A percentile compares a stretch with the other conserved stretches of the same genome.
Evolutionary conservation across 2,797 vertebrate genomes (phyloP).

Genomic region (Decapterus maruadsi): DNA sequence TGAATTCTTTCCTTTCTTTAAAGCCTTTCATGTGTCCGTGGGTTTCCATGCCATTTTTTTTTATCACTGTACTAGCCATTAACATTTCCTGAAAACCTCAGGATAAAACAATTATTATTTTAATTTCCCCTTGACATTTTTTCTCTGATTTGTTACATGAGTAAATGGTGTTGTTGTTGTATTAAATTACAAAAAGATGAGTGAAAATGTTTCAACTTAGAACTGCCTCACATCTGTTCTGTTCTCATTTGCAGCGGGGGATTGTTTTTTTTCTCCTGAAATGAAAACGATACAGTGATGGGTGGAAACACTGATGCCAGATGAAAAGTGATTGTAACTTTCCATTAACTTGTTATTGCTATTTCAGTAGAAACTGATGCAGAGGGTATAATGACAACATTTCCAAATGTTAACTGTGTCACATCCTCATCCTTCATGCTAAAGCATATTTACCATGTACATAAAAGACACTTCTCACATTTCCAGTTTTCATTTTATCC

Average conservation of each 20-base stretch:
- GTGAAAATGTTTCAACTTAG: slow-evolving; percentile 12
- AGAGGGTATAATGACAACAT: background rate
- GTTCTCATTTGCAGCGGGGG: background rate
- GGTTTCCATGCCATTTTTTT: background rate
- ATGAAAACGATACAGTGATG: background rate
- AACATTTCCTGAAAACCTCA: background rate
- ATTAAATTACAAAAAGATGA: slow-evolving; percentile 16
- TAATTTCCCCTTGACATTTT: slow-evolving; percentile 4
- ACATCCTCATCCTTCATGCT: background rate
- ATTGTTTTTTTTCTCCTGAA: background rate
- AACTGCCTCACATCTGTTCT: background rate
- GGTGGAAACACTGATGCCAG: background rate
- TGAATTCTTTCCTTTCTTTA: background rate
- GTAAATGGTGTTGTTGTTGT: slow-evolving; percentile 10
- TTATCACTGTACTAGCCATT: background rate
- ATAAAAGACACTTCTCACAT: slow-evolving; percentile 65
- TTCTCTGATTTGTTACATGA: background rate
- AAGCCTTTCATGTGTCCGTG: background rate
- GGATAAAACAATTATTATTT: background rate
- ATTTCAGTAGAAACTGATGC: background rate
- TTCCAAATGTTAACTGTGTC: background rate
- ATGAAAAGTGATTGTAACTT: background rate
- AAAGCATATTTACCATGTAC: background rate
- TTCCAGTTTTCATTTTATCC: slow-evolving; percentile 86
- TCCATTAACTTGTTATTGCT: background rate